Base-by-base conservation (phyloP, 2,888 invertebrate species). In the Drosophila peninsularis region DNA sequence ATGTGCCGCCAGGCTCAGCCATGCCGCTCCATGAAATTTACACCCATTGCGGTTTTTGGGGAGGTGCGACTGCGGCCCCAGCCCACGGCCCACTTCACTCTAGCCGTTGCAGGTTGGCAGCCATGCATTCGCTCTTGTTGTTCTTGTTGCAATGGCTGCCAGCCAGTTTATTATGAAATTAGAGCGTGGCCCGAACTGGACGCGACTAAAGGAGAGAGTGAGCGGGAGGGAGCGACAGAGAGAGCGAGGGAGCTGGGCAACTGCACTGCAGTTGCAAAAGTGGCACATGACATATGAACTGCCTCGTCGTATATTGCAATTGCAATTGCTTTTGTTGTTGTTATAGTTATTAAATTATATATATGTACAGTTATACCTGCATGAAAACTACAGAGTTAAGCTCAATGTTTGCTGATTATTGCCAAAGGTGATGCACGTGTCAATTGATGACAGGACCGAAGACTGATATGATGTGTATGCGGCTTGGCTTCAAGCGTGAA, bases 81-180 rank as follows among this genome's bases (percentile, higher is more conserved):
- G 6, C 42, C 0, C 27, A 10, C 27, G 5, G 1, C 2, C 13
- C n/a, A 27, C 27, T 27, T 3, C 5, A 11, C 27, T n/a, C 7
- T 69, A 70, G 62, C 56, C 53, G 75, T 65, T 78, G 74, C 78
- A 73, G 64, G 61, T 64, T 66, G 52, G 34, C 24, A 41, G 71
- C 57, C 53, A 62, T 69, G 68, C 54, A 62, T 44, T 61, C 50
- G 60, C 30, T 60, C 45, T 60, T 73, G 62, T 72, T 71, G 52
- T 53, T 62, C 60, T 50, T 74, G 66, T 71, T 73, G 71, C 81
- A 78, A 80, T 71, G 72, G 61, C 74, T 77, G 71, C 66, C 62
- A 67, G 77, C 66, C 76, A 88, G 83, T 90, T 84, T 82, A 89
- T 90, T 90, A 89, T 90, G 81, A 88, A 90, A 90, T 90, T 89